Evolutionary conservation across 37 sponge, comb jelly and placozoan genomes (phyloP).

Genomic region (Aphrocallistes beatrix): DNA sequence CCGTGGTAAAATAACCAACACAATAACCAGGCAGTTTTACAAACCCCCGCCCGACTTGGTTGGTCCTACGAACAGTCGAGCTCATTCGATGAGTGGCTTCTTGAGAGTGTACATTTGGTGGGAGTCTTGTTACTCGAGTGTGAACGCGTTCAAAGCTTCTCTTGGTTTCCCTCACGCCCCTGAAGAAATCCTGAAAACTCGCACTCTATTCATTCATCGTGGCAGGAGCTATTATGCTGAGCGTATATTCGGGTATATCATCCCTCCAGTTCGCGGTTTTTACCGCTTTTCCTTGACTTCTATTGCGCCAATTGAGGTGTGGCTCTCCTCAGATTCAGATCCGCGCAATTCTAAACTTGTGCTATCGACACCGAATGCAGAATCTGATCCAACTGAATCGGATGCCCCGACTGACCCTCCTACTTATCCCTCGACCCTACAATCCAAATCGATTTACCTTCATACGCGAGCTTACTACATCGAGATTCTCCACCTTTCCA

Average conservation of each 20-base stretch:
- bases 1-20: not conserved
- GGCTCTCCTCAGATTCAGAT: not conserved
- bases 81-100: not conserved
- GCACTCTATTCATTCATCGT: not conserved
- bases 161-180: not conserved
- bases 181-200: not conserved
- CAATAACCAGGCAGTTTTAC: not conserved
- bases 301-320: not conserved
- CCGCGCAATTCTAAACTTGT: not conserved
- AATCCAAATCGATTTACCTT: not conserved
- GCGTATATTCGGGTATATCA: not conserved
- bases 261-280: not conserved
- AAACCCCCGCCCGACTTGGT: not conserved
- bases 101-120: not conserved
- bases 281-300: not conserved
- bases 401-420: too few species aligned
- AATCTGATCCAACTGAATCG: too few species aligned
- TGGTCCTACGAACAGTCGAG: not conserved
- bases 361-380: not conserved
- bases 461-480: not conserved
- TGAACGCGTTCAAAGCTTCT: not conserved
- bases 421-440: not conserved
- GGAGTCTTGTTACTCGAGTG: slow-evolving; percentile 2
- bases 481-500: not conserved
- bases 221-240: not conserved